Evolutionary conservation across 2,888 invertebrate genomes (phyloP).

Genomic region (Spodoptera picta): DNA sequence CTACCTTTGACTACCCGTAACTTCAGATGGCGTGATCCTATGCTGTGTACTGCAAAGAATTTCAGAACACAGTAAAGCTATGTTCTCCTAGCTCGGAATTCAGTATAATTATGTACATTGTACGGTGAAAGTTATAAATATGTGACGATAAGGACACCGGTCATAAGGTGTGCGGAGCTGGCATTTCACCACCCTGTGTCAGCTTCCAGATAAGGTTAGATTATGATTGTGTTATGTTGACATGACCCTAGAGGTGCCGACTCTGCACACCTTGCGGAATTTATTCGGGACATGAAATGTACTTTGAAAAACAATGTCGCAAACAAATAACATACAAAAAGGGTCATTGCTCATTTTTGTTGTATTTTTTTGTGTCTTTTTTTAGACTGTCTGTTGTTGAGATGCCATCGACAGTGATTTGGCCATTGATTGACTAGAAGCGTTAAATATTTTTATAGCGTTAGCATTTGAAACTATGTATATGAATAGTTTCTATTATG

Average conservation of each 20-base stretch:
- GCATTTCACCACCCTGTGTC: slow-evolving; percentile 50
- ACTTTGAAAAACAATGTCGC: slow-evolving; percentile 42
- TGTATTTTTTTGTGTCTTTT: slow-evolving; percentile 11
- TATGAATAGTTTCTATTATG: too few species aligned
- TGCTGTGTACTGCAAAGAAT: too few species aligned
- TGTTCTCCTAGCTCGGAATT: slow-evolving; percentile 9
- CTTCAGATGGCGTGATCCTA: too few species aligned
- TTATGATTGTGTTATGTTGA: slow-evolving; percentile 60
- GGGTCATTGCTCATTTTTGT: slow-evolving; percentile 4
- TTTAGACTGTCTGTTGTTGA: too few species aligned
- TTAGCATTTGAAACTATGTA: too few species aligned
- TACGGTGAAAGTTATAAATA: slow-evolving; percentile 46
- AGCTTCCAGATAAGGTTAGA: slow-evolving; percentile 54
- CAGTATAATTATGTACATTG: slow-evolving; percentile 28
- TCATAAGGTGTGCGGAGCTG: slow-evolving; percentile 36
- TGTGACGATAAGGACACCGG: slow-evolving; percentile 46
- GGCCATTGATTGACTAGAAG: too few species aligned
- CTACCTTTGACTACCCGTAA: too few species aligned
- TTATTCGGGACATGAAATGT: slow-evolving; percentile 44
- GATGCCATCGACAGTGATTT: too few species aligned
- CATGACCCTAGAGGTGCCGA: slow-evolving; percentile 52
- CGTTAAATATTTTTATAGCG: too few species aligned
- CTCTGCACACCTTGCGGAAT: slow-evolving; percentile 30
- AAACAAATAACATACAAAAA: slow-evolving; percentile 39
- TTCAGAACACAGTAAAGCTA: not conserved